Conservation (phyloP, 2,113 vertebrate genomes). For the Globicephala melas region DNA sequence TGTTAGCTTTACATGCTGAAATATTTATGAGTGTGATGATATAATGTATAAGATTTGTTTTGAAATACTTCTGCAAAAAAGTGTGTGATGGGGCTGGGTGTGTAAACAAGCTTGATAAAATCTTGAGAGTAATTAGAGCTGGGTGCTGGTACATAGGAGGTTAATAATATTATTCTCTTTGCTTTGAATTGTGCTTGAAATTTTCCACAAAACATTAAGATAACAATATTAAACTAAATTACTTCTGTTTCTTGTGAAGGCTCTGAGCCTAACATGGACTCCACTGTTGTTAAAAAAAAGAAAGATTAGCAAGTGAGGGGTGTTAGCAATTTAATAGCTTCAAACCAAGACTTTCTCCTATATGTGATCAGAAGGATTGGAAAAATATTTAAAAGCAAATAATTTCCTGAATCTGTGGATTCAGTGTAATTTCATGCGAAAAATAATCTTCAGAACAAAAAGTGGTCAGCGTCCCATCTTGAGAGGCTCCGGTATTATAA, state of each 20-base stretch:
- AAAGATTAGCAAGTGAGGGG: neutral
- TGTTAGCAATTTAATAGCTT: neutral
- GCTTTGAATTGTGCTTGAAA: neutral
- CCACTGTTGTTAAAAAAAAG: neutral
- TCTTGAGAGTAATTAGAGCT: neutral
- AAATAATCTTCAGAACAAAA: neutral
- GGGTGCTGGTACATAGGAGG: neutral
- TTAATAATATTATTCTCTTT: neutral
- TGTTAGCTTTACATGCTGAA: neutral
- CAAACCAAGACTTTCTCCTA: neutral
- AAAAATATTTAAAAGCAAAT: neutral
- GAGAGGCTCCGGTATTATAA: neutral
- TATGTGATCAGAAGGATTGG: neutral
- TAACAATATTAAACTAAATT: neutral
- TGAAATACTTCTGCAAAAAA: neutral
- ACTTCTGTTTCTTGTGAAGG: neutral
- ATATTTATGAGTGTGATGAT: neutral
- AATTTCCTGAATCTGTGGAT: neutral
- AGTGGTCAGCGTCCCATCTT: neutral
- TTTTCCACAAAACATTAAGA: neutral
- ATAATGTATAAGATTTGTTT: neutral
- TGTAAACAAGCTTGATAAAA: neutral
- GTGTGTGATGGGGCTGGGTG: neutral
- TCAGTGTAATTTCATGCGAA: neutral
- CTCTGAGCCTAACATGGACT: neutral